These are phyloP conservation scores for Brassicogethes aeneus DNA, from an alignment of 2,888 invertebrate genomes.

Conservation along the genomic window DNA sequence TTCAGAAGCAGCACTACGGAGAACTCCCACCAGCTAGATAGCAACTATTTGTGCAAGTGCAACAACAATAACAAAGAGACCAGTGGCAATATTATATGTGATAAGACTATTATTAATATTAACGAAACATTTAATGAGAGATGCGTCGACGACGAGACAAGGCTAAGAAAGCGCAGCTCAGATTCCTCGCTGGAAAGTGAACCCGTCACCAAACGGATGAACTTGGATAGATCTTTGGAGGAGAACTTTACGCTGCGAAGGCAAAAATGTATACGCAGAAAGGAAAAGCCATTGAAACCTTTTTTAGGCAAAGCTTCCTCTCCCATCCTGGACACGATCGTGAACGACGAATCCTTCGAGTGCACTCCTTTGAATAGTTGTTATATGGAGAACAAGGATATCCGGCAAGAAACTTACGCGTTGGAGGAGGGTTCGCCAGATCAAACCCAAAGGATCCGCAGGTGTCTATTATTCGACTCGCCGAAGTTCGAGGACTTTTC, in stretches of 20 bases:
- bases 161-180: conserved; percentile 21
- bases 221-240: conserved; percentile 21
- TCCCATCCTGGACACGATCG: conserved; percentile 1
- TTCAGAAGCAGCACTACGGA: conserved; percentile 33
- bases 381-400: conserved; percentile 23
- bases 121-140: conserved; percentile 36
- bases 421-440: conserved; percentile 14
- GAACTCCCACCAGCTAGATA: conserved; percentile 29
- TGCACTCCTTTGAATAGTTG: conserved; percentile 23
- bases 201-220: conserved; percentile 18
- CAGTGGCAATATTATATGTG: conserved; percentile 14
- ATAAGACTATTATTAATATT: conserved; percentile 36
- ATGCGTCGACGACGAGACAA: conserved; percentile 29
- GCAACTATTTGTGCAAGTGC: conserved; percentile 33
- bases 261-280: conserved; percentile 50
- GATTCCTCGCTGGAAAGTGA: conserved; percentile 12
- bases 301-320: background rate
- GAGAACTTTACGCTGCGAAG: conserved; percentile 41
- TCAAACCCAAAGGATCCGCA: conserved; percentile 26
- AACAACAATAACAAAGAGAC: conserved; percentile 19
- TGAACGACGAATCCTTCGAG: conserved; percentile 18
- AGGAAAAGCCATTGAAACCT: conserved; percentile 15
- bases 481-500: conserved; percentile 22
- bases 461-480: conserved; percentile 40
- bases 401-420: conserved; percentile 8